Evolutionary conservation across 2,888 invertebrate species (phyloP).

Genomic region (Scaptodrosophila latifasciaeformis): DNA sequence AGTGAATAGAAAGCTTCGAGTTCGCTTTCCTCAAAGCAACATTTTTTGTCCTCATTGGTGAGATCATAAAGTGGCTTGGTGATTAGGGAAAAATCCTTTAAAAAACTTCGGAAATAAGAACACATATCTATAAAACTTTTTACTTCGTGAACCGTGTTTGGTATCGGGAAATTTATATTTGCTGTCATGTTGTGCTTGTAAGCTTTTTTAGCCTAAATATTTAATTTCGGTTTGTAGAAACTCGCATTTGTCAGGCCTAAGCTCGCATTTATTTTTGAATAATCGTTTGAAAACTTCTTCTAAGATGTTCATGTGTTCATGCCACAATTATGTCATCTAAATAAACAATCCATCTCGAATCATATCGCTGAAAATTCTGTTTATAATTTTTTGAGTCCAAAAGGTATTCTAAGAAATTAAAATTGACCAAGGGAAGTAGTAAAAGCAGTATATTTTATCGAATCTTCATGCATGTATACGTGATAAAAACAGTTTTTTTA

Average conservation of each 20-base stretch:
- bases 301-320: constrained; percentile 13
- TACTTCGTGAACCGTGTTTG: constrained; percentile 7
- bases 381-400: constrained; percentile 17
- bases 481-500: constrained; percentile 11
- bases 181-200: background rate
- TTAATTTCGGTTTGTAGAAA: constrained; percentile 8
- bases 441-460: constrained; percentile 10
- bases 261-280: constrained; percentile 5
- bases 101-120: constrained; percentile 25
- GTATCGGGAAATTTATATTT: constrained; percentile 12
- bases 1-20: constrained; percentile 14
- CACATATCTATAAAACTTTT: constrained; percentile 27
- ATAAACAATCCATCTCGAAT: constrained; percentile 11
- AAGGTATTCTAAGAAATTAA: constrained; percentile 8
- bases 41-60: constrained; percentile 15
- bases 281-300: constrained; percentile 8
- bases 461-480: constrained; percentile 7
- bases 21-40: constrained; percentile 7
- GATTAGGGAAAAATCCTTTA: constrained; percentile 24
- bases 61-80: constrained; percentile 26
- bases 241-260: constrained; percentile 7
- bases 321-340: constrained; percentile 24
- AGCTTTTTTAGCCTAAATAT: constrained; percentile 16
- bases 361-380: constrained; percentile 21
- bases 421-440: constrained; percentile 13